Evolutionary conservation across 1,140 invertebrate genomes (phyloP).

Genomic region (Diorhabda elongata): DNA sequence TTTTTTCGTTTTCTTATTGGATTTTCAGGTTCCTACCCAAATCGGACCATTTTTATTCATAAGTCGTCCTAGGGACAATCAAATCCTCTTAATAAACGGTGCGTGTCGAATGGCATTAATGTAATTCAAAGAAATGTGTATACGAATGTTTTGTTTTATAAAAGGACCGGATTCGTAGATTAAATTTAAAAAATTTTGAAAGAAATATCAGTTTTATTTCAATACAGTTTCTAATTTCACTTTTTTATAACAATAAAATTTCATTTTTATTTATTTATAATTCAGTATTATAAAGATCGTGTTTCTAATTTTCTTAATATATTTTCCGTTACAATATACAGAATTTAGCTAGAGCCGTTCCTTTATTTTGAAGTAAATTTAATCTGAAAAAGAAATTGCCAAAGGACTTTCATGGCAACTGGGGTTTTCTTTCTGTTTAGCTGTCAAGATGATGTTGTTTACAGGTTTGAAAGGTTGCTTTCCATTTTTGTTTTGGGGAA

Average conservation of each 20-base stretch:
- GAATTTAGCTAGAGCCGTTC: no score
- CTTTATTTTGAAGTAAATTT: background rate
- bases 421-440: background rate
- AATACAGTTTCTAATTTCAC: no score
- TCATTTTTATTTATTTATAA: no score
- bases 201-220: no score
- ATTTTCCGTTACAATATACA: no score
- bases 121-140: slow-evolving; percentile 2
- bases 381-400: background rate
- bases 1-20: slow-evolving; percentile 15
- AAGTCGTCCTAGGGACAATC: slow-evolving; percentile 18
- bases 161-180: background rate
- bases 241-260: no score
- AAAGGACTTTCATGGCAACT: background rate
- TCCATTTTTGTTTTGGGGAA: background rate
- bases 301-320: no score
- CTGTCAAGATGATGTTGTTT: background rate
- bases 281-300: no score
- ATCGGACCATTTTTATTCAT: slow-evolving; percentile 21
- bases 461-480: background rate
- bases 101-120: slow-evolving; percentile 11
- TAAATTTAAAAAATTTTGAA: no score
- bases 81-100: slow-evolving; percentile 20
- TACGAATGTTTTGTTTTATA: background rate
- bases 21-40: slow-evolving; percentile 9